Evolutionary conservation across 2,797 vertebrate species (phyloP).

Genomic region (Poeciliopsis gracilis): DNA sequence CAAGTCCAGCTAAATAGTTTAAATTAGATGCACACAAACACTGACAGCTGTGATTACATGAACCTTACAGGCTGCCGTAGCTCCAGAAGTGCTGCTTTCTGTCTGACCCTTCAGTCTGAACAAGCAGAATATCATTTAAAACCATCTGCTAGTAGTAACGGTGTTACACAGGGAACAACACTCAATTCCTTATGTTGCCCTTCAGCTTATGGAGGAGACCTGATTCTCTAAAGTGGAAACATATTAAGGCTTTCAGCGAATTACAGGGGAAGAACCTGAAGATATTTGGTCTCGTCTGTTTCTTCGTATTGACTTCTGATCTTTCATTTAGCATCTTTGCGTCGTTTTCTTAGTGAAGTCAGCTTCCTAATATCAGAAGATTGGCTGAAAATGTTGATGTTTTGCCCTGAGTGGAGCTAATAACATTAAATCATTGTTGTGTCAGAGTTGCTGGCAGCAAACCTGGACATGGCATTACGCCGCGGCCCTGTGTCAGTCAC

Average conservation of each 20-base stretch:
- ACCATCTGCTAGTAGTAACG: slow-evolving; percentile 43
- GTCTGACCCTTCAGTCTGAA: slow-evolving; percentile 10
- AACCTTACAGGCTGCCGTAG: slow-evolving; percentile 45
- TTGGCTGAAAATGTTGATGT: slow-evolving; percentile 33
- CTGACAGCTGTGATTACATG: slow-evolving; percentile 31
- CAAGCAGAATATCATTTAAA: slow-evolving; percentile 58
- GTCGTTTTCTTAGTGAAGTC: slow-evolving; percentile 23
- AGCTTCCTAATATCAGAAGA: slow-evolving; percentile 37
- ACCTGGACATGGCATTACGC: slow-evolving; percentile 37
- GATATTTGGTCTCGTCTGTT: slow-evolving; percentile 13
- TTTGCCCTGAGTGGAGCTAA: slow-evolving; percentile 44
- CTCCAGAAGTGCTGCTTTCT: slow-evolving; percentile 27
- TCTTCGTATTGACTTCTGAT: not conserved
- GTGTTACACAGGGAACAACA: slow-evolving; percentile 51
- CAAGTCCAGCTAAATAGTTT: not conserved
- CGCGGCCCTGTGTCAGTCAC: slow-evolving; percentile 3
- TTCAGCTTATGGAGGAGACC: slow-evolving; percentile 8
- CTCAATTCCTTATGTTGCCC: slow-evolving; percentile 34
- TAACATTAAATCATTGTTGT: slow-evolving; percentile 34
- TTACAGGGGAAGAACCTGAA: slow-evolving; percentile 41
- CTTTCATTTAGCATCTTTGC: slow-evolving; percentile 17
- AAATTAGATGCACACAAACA: slow-evolving; percentile 2
- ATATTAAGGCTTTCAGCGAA: slow-evolving; percentile 55
- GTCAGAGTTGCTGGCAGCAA: slow-evolving; percentile 27
- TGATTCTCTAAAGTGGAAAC: slow-evolving; percentile 38